Percentiles rank a stretch among this genome's conserved stretches.
phyloP scores from a whole-genome alignment of 2,888 invertebrate species.

The Stenichneumon culpator region DNA sequence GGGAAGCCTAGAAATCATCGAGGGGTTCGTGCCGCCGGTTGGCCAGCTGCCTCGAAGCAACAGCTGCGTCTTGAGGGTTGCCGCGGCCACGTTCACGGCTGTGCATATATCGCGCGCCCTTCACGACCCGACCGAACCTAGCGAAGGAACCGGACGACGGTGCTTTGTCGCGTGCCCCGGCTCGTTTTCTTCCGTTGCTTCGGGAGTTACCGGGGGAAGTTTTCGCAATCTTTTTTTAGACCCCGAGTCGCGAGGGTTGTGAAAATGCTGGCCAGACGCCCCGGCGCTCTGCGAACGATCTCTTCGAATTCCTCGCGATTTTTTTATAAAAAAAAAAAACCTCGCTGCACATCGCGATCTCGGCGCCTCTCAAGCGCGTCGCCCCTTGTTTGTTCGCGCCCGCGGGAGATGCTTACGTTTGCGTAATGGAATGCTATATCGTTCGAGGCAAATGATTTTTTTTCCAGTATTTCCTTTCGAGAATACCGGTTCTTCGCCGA shows the following conservation, averaged over 20 bases:
- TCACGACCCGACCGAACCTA: background rate
- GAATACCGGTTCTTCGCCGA: slow-evolving; percentile 41
- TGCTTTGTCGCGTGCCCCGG: slow-evolving; percentile 38
- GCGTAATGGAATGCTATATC: slow-evolving; percentile 56
- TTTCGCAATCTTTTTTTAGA: too few relatives aligned
- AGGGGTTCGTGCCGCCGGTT: slow-evolving; percentile 73
- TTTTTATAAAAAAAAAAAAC: background rate
- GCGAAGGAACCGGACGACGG: slow-evolving; percentile 34
- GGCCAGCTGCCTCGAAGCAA: slow-evolving; percentile 78
- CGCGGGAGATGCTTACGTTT: slow-evolving; percentile 5
- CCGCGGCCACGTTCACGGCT: background rate
- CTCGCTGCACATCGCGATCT: background rate
- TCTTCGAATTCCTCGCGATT: background rate
- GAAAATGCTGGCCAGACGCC: too few relatives aligned
- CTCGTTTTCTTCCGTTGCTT: background rate
- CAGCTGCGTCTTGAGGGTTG: slow-evolving; percentile 76
- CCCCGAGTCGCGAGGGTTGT: too few relatives aligned
- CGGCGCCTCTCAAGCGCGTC: background rate
- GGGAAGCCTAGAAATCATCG: slow-evolving; percentile 47
- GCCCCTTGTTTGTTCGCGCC: background rate
- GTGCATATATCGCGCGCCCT: background rate
- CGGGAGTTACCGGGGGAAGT: background rate
- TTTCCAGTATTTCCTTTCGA: slow-evolving; percentile 52
- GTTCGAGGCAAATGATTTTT: slow-evolving; percentile 60
- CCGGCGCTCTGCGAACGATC: background rate